Conservation (phyloP, 2,113 vertebrate genomes). For the Macaca fascicularis region T2T-MFA8v1.1 NC_088376.1:39722501-39723000, state of each 20-base stretch:
- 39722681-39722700: conserved; percentile 51
- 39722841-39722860: not conserved
- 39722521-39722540: conserved; percentile 13
- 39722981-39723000: not conserved
- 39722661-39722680: not conserved
- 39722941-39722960: conserved; percentile 8
- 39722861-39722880: not conserved
- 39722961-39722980: not conserved
- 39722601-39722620: not conserved
- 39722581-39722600: not conserved
- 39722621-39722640: conserved; percentile 3
- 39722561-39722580: conserved; percentile 22
- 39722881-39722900: not conserved
- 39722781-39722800: not conserved
- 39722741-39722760: not conserved
- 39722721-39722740: conserved; percentile 4
- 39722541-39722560: conserved; percentile 44
- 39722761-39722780: not conserved
- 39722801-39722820: conserved; percentile 17
- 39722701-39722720: conserved; percentile 1
- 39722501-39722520: too few species aligned
- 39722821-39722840: not conserved
- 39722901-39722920: conserved; percentile 3
- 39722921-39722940: not conserved
- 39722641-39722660: not conserved